phyloP scores from a whole-genome alignment of 2,888 invertebrate species.

The Ophraella communa region DNA sequence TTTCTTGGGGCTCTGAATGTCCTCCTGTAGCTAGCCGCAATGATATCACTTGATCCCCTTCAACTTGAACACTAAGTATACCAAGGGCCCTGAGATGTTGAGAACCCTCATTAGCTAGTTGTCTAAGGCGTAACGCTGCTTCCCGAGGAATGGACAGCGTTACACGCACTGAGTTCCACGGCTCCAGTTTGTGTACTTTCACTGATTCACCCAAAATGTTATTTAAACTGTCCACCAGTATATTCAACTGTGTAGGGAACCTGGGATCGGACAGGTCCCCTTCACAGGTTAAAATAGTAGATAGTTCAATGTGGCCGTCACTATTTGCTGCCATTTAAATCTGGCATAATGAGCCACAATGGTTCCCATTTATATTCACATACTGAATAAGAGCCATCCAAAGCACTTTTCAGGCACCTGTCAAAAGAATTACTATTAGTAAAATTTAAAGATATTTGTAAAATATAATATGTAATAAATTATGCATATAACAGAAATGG shows the following conservation, averaged over 20 bases:
- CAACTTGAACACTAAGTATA: constrained; percentile 93
- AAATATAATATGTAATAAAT: too few relatives aligned
- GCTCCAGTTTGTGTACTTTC: constrained; percentile 84
- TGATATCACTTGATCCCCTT: constrained; percentile 82
- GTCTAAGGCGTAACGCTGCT: constrained; percentile 89
- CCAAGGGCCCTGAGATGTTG: constrained; percentile 89
- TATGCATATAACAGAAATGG: too few relatives aligned
- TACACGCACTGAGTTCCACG: constrained; percentile 98
- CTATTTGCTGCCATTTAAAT: constrained; percentile 81
- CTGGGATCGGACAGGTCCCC: constrained; percentile 88
- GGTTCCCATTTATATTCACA: constrained; percentile 31
- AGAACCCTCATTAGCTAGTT: constrained; percentile 90
- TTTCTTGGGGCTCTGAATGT: constrained; percentile 75
- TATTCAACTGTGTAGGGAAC: constrained; percentile 81
- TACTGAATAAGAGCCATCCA: constrained; percentile 49
- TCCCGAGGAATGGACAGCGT: constrained; percentile 97
- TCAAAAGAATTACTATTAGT: constrained; percentile 14
- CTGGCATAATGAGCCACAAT: constrained; percentile 42
- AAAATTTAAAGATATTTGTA: too few relatives aligned
- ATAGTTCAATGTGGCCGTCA: constrained; percentile 74
- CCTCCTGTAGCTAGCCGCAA: constrained; percentile 68
- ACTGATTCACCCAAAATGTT: constrained; percentile 69
- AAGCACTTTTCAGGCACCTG: constrained; percentile 54
- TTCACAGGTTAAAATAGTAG: constrained; percentile 89
- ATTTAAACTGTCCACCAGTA: constrained; percentile 79